phyloP scores from a whole-genome alignment of 2,888 invertebrate species.

The Ferrisia virgata region DNA sequence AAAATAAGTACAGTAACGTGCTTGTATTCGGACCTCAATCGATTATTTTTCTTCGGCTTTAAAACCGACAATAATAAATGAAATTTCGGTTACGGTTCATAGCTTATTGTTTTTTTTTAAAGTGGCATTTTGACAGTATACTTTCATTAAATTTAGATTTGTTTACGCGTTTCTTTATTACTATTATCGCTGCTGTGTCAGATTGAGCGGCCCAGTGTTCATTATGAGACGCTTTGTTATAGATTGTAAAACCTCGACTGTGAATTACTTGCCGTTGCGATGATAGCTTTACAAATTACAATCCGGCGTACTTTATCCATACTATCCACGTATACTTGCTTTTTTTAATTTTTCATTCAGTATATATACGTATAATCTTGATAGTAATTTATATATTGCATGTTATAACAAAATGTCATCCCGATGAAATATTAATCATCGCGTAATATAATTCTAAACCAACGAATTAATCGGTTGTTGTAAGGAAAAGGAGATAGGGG shows the following conservation, averaged over 20 bases:
- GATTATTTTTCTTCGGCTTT: neutral
- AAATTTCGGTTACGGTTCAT: neutral
- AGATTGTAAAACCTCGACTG: neutral
- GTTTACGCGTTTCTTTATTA: neutral
- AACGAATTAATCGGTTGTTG: too few relatives aligned
- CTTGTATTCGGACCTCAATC: neutral
- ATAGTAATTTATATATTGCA: neutral
- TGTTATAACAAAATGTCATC: neutral
- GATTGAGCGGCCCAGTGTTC: neutral
- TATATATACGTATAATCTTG: neutral
- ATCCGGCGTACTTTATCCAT: too few relatives aligned
- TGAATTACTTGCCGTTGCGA: neutral
- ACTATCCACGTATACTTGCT: too few relatives aligned
- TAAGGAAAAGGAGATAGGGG: neutral
- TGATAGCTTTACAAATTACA: neutral
- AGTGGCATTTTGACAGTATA: conserved; percentile 13
- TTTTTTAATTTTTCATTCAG: too few relatives aligned
- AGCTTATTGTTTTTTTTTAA: conserved; percentile 2
- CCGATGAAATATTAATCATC: neutral
- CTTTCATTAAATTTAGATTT: conserved; percentile 4
- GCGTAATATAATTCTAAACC: neutral
- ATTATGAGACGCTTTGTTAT: neutral
- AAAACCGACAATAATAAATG: neutral
- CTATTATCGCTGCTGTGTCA: neutral
- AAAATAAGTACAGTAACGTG: too few relatives aligned